Base-by-base conservation (phyloP, 1,140 invertebrate species). In the Muscidifurax raptorellus region DNA sequence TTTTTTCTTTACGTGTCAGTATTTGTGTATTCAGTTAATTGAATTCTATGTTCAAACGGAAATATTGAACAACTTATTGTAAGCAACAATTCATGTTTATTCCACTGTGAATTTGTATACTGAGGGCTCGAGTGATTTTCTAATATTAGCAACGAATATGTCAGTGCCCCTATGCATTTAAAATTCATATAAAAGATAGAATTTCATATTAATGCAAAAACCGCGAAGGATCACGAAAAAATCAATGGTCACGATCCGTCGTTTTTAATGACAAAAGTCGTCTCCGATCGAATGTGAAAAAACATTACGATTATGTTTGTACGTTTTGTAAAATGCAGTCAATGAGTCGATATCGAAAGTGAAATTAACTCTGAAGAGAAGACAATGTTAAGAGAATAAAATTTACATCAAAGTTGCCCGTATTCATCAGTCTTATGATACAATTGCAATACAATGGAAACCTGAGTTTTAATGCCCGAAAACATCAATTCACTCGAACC, bases 401-500 rank as follows among this genome's bases (percentile, higher is more conserved):
- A 59, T 59, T n/a, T 7, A 59, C 18, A 22, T n/a, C 18, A 18
- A 18, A 59, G 4, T 78, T 25, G 28, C 5, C 32, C 59, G 30
- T 67, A 30, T 36, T 27, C 15, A 80, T 80, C 78, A 69, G 78
- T 80, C 78, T 80, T 80, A 69, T 80, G 27, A 12, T 5, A 12
- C 2, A 44, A 52, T 80, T 78, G 10, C 1, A 36, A 69, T 15
- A 18, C 64, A 79, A 9, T 59, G 6, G 3, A 69, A 69, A 69
- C 28, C 64, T 69, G 7, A 59, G 6, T 59, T 59, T 22, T 59
- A 59, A 59, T 59, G 22, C 22, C 9, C 27, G 27, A 28, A 69
- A 27, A 28, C 28, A 69, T 1, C 4, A 69, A 69, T 69, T n/a
- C 9, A 27, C 10, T 69, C 66, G 28, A 69, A 10, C 66, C 66